Percentiles rank a stretch among this genome's conserved stretches.
Conservation (phyloP, 1,140 invertebrate species). For the Apis mellifera region DNA sequence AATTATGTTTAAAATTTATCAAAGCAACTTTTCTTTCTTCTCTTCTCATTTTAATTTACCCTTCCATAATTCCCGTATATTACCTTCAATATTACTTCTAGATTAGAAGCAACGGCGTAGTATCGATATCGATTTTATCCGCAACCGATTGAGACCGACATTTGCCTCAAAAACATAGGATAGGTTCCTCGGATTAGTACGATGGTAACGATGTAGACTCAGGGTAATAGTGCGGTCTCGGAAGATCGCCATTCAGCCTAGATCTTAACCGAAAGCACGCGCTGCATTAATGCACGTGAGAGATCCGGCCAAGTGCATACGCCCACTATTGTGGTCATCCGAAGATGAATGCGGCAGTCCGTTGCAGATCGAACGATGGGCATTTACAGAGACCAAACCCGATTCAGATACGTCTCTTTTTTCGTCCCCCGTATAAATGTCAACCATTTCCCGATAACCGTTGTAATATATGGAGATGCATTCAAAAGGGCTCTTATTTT, state of each 20-base stretch:
- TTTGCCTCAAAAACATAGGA: not conserved
- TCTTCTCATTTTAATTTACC: no score
- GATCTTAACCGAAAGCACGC: constrained; percentile 70
- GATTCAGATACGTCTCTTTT: not conserved
- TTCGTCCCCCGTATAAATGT: not conserved
- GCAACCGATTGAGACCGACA: not conserved
- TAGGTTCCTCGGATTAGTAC: constrained; percentile 10
- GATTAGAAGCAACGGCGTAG: not conserved
- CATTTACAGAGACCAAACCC: constrained; percentile 11
- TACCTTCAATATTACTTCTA: no score
- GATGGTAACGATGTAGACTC: constrained; percentile 26
- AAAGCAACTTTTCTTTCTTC: no score
- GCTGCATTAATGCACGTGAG: constrained; percentile 64
- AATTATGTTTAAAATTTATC: no score
- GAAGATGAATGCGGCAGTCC: constrained; percentile 56
- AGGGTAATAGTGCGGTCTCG: constrained; percentile 61
- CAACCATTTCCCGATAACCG: not conserved
- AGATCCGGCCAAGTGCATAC: constrained; percentile 50
- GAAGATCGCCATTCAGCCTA: constrained; percentile 62
- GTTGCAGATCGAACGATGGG: constrained; percentile 18
- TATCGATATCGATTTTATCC: not conserved
- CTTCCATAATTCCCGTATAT: no score
- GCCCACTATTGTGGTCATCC: constrained; percentile 60
- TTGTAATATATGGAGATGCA: not conserved
- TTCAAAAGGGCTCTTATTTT: not conserved